Conservation (phyloP, 2,797 vertebrate genomes). For the Arnoldichthys spilopterus region DNA sequence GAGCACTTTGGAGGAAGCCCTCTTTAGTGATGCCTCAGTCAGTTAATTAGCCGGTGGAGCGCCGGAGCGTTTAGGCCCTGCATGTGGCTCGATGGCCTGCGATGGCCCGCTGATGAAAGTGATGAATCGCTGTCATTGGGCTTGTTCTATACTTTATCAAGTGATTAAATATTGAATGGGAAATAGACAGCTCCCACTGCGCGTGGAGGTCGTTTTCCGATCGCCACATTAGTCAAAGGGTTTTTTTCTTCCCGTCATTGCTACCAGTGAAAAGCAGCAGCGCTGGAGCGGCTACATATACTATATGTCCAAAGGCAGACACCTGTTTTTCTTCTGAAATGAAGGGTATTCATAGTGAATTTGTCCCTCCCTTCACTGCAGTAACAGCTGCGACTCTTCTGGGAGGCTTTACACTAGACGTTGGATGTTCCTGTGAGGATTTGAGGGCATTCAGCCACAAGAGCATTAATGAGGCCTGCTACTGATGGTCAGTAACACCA, state of each 20-base stretch:
- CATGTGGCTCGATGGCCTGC: slow-evolving; percentile 31
- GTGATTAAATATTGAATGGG: slow-evolving; percentile 58
- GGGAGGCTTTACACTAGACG: not conserved
- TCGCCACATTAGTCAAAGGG: slow-evolving; percentile 47
- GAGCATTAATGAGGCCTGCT: not conserved
- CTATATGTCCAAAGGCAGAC: not conserved
- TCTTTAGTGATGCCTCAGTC: slow-evolving; percentile 43
- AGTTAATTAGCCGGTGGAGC: slow-evolving; percentile 53
- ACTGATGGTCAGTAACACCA: not conserved
- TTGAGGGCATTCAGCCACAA: not conserved
- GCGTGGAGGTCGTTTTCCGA: slow-evolving; percentile 46
- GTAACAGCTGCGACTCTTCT: not conserved
- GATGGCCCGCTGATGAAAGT: slow-evolving; percentile 49
- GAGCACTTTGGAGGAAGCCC: slow-evolving; percentile 51
- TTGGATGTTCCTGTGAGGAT: not conserved
- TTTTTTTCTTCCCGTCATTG: slow-evolving; percentile 37
- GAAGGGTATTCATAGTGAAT: not conserved
- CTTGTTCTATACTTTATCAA: slow-evolving; percentile 53
- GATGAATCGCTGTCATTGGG: slow-evolving; percentile 53
- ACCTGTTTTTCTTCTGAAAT: not conserved
- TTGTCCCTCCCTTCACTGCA: not conserved
- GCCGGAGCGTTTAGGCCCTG: slow-evolving; percentile 31
- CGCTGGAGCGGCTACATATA: not conserved
- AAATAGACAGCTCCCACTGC: slow-evolving; percentile 53
- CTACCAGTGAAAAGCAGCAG: not conserved